Base-by-base conservation (phyloP, 1,140 invertebrate species). In the Danaus plexippus region DNA sequence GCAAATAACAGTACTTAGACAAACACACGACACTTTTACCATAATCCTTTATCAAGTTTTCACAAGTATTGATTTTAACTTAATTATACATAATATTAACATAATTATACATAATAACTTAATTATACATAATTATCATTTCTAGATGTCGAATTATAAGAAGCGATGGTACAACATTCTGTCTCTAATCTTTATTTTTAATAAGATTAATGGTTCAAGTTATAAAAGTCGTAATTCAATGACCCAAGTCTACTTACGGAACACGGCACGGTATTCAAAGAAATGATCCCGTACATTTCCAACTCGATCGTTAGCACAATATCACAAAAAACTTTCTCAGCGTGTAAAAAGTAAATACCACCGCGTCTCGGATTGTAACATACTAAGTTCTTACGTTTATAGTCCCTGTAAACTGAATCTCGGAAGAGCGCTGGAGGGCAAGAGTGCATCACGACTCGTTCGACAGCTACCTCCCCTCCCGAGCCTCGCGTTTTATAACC, bases 391-490 rank as follows among this genome's bases (percentile, higher is more conserved):
- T 54, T 62, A 63, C 59, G 53, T 52, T 57, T 63, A 59, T 64
- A 57, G 70, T 72, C 69, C 72, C 66, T 68, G 69, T 72, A 72
- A 79, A 80, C 76, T 75, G 67, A 78, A 80, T 80, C 73, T 77
- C 63, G 63, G 64, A 67, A 67, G 66, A 71, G 63, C 64, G 73
- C 79, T 66, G 63, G 67, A 69, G 70, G 75, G 71, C 73, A 80
- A 69, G 67, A 74, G 72, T 75, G 77, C 75, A 75, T 64, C 75
- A 74, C 73, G 69, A 77, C 75, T 71, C 57, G 71, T 71, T 67
- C 52, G 57, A 76, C 71, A 64, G 69, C 69, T 73, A 50, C 72
- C 66, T 63, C 62, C 66, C 59, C 54, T 55, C 64, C 58, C 64
- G 48, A 50, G 41, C 57, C 52, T 50, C 45, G 51, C 57, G 58